Percentiles rank a stretch among this genome's conserved stretches.
These are phyloP conservation scores for Sebastiscus tertius DNA, from an alignment of 2,797 vertebrate species.

Conservation along the genomic window DNA sequence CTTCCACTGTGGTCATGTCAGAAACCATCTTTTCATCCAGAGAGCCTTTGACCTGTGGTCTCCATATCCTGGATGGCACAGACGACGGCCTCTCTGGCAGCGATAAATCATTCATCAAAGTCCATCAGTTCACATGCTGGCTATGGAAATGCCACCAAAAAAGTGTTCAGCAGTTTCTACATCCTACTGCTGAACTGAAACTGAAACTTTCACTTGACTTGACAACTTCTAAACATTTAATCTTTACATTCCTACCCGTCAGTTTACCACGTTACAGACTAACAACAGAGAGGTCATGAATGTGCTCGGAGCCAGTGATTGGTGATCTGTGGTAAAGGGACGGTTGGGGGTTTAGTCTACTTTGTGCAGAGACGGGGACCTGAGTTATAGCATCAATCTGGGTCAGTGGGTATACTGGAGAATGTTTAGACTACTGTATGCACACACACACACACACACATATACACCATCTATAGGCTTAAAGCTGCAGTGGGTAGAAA, in stretches of 20 bases:
- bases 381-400: slow-evolving; percentile 7
- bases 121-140: background rate
- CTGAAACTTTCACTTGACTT: background rate
- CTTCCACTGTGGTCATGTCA: too few relatives aligned
- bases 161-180: background rate
- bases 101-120: background rate
- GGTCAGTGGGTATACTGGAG: slow-evolving; percentile 3
- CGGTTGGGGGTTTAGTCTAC: background rate
- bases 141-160: background rate
- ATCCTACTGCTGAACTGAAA: background rate
- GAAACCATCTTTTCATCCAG: background rate
- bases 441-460: background rate
- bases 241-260: background rate
- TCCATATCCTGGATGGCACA: background rate
- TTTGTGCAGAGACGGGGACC: background rate
- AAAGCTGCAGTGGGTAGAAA: too few relatives aligned
- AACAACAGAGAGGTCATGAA: slow-evolving; percentile 6
- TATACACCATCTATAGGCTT: background rate
- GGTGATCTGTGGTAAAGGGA: background rate
- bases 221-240: background rate
- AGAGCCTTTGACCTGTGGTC: background rate
- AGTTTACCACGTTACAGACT: background rate
- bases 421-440: background rate
- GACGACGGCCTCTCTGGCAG: background rate
- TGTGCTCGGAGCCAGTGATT: background rate